Base-by-base conservation (phyloP, 2,888 invertebrate genomes). In the Sceliomorpha sp. region DNA sequence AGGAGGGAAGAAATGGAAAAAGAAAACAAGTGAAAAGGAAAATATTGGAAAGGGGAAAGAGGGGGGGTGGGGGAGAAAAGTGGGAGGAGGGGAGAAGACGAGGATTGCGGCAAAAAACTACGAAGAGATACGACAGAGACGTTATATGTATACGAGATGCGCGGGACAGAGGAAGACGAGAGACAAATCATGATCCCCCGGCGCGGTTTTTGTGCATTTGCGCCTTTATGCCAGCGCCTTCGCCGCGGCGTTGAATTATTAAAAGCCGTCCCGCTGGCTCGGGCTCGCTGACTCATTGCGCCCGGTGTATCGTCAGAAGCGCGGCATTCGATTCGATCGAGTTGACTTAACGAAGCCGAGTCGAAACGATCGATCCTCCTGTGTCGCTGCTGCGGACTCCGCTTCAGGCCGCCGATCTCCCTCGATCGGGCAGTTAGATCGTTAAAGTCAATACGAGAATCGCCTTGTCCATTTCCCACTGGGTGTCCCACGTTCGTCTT, bases 181-280 rank as follows among this genome's bases (percentile, higher is more conserved):
- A 47, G 60, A 70, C 70, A 66, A 70, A 70, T 70, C 63, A 55
- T 66, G 70, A 66, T 66, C 60, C 44, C 39, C 55, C 44, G 36
- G 59, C 37, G 42, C 31, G 50, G 56, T 70, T 70, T 70, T 70
- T 70, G 59, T 56, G 60, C 62, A 63, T 69, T 69, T 69, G 55
- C 47, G 68, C 55, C 60, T 56, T 66, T 56, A 56, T 63, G 68
- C 34, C 56, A 27, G 53, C 67, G 62, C 47, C 40, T 56, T 55
- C 45, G 64, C 64, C 68, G 55, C 74, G 63, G 74, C 76, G 76
- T 75, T 78, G 78, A 78, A 78, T 78, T 78, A 78, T 78, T 78
- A 75, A 78, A 78, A 73, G 74, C 73, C 68, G 32, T 44, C 20
- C 64, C 50, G 42, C 34, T 42, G n/a, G 58, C 40, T 53, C 39